A percentile compares a stretch with the other conserved stretches of the same genome.
Evolutionary conservation across 53 echinoderm and acorn worm genomes (phyloP).

Genomic region (Arbacia lixula): DNA sequence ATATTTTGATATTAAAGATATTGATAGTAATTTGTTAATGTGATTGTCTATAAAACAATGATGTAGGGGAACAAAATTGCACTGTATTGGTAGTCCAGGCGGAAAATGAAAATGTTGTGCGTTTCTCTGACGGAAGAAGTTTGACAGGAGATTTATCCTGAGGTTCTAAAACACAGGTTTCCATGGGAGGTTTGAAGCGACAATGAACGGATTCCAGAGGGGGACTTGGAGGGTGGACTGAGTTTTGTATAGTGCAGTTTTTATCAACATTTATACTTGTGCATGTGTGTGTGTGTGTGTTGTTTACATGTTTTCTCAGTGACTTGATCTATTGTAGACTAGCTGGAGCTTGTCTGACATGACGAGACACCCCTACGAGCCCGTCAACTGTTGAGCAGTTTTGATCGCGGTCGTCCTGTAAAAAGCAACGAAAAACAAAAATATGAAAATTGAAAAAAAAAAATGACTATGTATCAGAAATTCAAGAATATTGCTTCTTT

Average conservation of each 20-base stretch:
- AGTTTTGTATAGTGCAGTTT: conserved; percentile 27
- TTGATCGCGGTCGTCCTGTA: conserved; percentile 52
- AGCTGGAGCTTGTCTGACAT: conserved; percentile 46
- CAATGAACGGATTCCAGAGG: too few species aligned
- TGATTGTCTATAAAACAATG: conserved; percentile 18
- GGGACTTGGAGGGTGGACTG: not conserved
- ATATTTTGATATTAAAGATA: conserved; percentile 56
- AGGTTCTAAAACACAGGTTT: too few species aligned
- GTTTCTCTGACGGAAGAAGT: too few species aligned
- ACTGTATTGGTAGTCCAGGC: too few species aligned
- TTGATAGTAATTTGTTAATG: conserved; percentile 33
- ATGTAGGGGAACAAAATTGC: conserved; percentile 11
- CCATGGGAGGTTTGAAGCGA: too few species aligned
- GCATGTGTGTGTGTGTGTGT: conserved; percentile 33
- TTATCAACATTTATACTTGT: conserved; percentile 8
- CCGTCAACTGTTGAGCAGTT: conserved; percentile 52
- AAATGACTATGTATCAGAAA: conserved; percentile 28
- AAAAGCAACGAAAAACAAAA: conserved; percentile 36
- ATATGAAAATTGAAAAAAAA: conserved; percentile 3
- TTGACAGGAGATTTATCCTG: too few species aligned
- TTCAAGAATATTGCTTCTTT: conserved; percentile 16
- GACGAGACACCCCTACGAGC: conserved; percentile 11
- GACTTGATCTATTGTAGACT: conserved; percentile 43
- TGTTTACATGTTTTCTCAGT: conserved; percentile 27
- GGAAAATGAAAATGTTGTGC: too few species aligned